Percentiles rank a stretch among this genome's conserved stretches.
Evolutionary conservation across 2,113 vertebrate genomes (phyloP).

Genomic region (Hiodon tergisus): DNA sequence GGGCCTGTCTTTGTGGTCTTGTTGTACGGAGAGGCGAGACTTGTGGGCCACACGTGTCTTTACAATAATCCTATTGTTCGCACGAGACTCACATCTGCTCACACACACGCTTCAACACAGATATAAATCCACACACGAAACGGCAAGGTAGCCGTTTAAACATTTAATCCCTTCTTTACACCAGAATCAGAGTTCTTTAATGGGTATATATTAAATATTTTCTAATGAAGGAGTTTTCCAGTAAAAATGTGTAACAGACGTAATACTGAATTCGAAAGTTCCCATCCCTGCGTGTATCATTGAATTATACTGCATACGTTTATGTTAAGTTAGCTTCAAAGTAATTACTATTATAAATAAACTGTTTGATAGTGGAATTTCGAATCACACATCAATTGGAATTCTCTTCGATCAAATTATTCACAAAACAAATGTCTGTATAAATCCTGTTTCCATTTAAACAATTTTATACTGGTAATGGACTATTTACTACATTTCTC

Average conservation of each 20-base stretch:
- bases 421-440: too few species aligned
- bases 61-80: slow-evolving; percentile 64
- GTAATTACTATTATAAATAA: too few species aligned
- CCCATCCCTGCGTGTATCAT: too few species aligned
- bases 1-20: slow-evolving; percentile 49
- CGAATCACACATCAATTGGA: too few species aligned
- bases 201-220: not conserved
- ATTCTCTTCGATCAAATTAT: too few species aligned
- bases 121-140: not conserved
- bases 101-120: not conserved
- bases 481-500: too few species aligned
- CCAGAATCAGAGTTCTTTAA: not conserved
- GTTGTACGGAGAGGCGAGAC: slow-evolving; percentile 51
- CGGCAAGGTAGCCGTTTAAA: not conserved
- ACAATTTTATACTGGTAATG: too few species aligned
- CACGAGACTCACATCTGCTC: slow-evolving; percentile 52
- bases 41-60: slow-evolving; percentile 66
- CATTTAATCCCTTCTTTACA: not conserved
- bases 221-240: not conserved
- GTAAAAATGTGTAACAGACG: not conserved
- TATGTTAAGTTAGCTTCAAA: too few species aligned
- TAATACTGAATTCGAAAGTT: too few species aligned
- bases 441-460: too few species aligned
- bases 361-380: too few species aligned
- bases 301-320: too few species aligned